phyloP scores from a whole-genome alignment of 2,113 vertebrate genomes.

The Zosterops lateralis region DNA sequence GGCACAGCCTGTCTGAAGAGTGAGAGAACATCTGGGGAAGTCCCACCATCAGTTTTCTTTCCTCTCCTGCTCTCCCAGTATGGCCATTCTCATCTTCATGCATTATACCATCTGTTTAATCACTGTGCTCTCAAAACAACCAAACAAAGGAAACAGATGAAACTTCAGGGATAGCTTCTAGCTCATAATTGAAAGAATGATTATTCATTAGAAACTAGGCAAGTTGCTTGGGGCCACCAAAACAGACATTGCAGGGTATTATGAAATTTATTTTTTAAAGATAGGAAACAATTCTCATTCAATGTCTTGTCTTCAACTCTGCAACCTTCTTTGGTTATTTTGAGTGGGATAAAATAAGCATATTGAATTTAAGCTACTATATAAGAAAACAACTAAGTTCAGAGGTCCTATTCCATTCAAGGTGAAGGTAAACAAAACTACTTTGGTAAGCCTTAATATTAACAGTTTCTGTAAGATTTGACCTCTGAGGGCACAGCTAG shows the following conservation, averaged over 20 bases:
- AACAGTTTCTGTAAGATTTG: not conserved
- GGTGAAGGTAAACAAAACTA: not conserved
- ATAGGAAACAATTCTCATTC: not conserved
- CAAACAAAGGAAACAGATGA: slow-evolving; percentile 49
- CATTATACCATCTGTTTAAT: not conserved
- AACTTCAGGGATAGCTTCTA: slow-evolving; percentile 53
- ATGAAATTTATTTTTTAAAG: not conserved
- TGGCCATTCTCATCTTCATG: not conserved
- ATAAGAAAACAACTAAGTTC: not conserved
- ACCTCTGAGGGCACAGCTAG: not conserved
- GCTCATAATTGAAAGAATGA: slow-evolving; percentile 53
- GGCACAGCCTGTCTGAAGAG: not conserved
- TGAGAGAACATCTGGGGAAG: not conserved
- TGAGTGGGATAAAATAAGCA: slow-evolving; percentile 45
- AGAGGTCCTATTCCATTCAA: not conserved
- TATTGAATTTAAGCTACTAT: not conserved
- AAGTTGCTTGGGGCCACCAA: slow-evolving; percentile 47
- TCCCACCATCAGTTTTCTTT: not conserved
- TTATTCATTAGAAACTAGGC: slow-evolving; percentile 54
- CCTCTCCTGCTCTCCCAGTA: not conserved
- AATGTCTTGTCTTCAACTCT: slow-evolving; percentile 1
- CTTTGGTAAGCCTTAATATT: not conserved
- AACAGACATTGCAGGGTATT: not conserved
- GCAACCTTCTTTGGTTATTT: slow-evolving; percentile 31
- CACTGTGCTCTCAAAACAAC: not conserved